Evolutionary conservation across 1,140 invertebrate species (phyloP).

Genomic region (Laodelphax striatellus): DNA sequence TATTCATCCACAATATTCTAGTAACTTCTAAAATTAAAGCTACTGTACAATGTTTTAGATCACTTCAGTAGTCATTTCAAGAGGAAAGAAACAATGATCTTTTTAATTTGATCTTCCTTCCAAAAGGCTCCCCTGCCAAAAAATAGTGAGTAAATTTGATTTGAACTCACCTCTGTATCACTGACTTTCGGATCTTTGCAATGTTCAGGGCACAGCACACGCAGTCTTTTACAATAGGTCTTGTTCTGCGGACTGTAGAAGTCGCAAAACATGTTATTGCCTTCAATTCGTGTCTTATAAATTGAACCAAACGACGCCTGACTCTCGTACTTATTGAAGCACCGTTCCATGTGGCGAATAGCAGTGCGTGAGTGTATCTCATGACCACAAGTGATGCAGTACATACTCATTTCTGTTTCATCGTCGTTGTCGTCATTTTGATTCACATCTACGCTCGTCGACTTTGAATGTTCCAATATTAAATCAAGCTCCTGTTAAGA

Average conservation of each 20-base stretch:
- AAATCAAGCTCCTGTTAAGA: slow-evolving; percentile 54
- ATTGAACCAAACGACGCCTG: slow-evolving; percentile 93
- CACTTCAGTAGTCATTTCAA: no score
- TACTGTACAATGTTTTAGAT: no score
- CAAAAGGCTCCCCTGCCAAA: no score
- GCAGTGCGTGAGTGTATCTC: slow-evolving; percentile 80
- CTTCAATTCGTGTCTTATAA: slow-evolving; percentile 88
- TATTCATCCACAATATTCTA: no score
- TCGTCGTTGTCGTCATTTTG: slow-evolving; percentile 40
- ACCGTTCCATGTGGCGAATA: slow-evolving; percentile 90
- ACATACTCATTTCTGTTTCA: slow-evolving; percentile 75
- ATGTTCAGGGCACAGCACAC: slow-evolving; percentile 95
- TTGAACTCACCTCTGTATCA: slow-evolving; percentile 50
- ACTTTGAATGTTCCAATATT: slow-evolving; percentile 64
- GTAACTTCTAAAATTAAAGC: no score
- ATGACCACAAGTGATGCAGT: slow-evolving; percentile 93
- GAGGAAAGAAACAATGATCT: no score
- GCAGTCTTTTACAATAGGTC: slow-evolving; percentile 92
- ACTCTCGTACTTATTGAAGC: slow-evolving; percentile 94
- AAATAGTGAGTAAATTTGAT: no score
- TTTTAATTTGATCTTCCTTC: no score
- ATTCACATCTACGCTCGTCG: slow-evolving; percentile 49
- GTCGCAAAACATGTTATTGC: slow-evolving; percentile 95
- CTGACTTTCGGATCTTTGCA: slow-evolving; percentile 88
- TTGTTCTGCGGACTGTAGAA: slow-evolving; percentile 80